Evolutionary conservation across 2,888 invertebrate genomes (phyloP), one percentile per base, ranked within the genome.

Genomic region (Axea sp.): DNA sequence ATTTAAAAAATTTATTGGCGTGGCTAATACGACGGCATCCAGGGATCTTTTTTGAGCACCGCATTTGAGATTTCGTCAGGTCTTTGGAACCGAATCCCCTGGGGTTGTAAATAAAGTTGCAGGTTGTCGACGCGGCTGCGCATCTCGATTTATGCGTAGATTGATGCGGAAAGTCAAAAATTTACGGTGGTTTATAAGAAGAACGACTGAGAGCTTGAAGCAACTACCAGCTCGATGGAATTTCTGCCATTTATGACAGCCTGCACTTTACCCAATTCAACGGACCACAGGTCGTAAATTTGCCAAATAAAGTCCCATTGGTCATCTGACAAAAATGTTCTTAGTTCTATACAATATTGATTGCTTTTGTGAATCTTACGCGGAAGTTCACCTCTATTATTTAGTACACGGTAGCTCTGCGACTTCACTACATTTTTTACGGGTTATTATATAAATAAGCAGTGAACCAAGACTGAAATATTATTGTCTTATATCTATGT

Each of bases 131-230:
- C 31, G 33, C 17, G 8, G 19, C 8, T 17, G 19, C 60, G 30
- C 7, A 9, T 22, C 15, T 14, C 22, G 12, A 60, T 47, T 47
- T 60, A 55, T 49, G 47, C 41, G 30, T 8, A 7, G 33, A 30
- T 3, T 17, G 12, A 49, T 41, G 45, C 30, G 57, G 15, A 35
- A 22, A 67, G 37, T 19, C 51, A 75, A 79, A 80, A 82, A 84
- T 84, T 84, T 84, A 84, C 82, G 78, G 80, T 82, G 76, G 80
- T 79, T 77, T 74, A 53, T 51, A 8, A 55, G 73, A 81, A 59
- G 76, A 67, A 75, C n/a, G n/a, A n/a, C n/a, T 83, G 80, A 51
- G 81, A 81, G 69, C 77, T 69, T 64, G 39, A 76, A 81, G 77
- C 76, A 62, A 76, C 78, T 76, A 76, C 77, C 76, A 74, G 68